Conservation (phyloP, 1,140 invertebrate species). For the Ooceraea biroi region DNA sequence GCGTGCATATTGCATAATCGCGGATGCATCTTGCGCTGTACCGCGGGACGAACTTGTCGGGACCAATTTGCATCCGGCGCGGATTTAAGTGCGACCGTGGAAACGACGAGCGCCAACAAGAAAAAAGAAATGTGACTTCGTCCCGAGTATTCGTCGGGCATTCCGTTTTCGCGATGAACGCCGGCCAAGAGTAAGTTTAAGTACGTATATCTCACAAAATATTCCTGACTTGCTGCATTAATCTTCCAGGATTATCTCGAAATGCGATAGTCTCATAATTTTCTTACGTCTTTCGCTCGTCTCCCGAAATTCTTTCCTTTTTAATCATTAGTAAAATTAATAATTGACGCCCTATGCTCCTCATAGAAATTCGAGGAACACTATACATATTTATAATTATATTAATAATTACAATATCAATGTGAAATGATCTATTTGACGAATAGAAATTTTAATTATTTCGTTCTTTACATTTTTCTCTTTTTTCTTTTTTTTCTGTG, state of each 20-base stretch:
- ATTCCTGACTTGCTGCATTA: slow-evolving; percentile 34
- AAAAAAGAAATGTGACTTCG: slow-evolving; percentile 10
- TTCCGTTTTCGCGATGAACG: slow-evolving; percentile 11
- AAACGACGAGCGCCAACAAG: slow-evolving; percentile 19
- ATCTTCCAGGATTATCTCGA: slow-evolving; percentile 20
- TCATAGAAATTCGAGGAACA: too few relatives aligned
- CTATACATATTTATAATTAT: too few relatives aligned
- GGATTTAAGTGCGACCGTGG: slow-evolving; percentile 33
- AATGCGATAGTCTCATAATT: slow-evolving; percentile 18
- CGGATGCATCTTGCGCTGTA: slow-evolving; percentile 6
- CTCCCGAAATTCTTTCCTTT: slow-evolving; percentile 14
- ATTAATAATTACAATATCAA: not conserved
- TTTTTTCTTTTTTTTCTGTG: not conserved
- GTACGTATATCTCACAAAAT: slow-evolving; percentile 1
- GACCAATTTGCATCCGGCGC: slow-evolving; percentile 42
- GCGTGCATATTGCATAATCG: slow-evolving; percentile 15
- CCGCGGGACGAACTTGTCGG: slow-evolving; percentile 19
- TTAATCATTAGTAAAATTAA: too few relatives aligned
- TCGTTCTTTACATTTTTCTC: not conserved
- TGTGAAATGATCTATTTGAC: not conserved
- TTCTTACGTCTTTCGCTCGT: slow-evolving; percentile 6
- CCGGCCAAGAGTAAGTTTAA: slow-evolving; percentile 16
- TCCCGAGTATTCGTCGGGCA: not conserved
- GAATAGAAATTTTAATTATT: slow-evolving; percentile 9
- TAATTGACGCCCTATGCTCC: too few relatives aligned